Evolutionary conservation across 2,113 vertebrate species (phyloP).

Genomic region (Dissostichus mawsoni): DNA sequence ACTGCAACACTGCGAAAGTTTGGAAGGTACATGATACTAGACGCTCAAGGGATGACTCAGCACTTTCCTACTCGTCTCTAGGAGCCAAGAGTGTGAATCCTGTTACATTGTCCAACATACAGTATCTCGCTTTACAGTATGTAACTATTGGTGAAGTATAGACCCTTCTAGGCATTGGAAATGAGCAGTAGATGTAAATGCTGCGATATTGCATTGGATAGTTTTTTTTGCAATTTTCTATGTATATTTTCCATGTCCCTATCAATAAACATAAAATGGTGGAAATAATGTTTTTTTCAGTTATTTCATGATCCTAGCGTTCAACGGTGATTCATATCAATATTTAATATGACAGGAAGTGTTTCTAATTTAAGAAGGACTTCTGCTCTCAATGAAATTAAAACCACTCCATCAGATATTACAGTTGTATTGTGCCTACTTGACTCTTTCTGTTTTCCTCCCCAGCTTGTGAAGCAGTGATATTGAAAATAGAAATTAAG

Average conservation of each 20-base stretch:
- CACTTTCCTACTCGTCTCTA: constrained; percentile 70
- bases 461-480: constrained; percentile 3
- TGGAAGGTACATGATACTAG: constrained; percentile 64
- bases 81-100: constrained; percentile 52
- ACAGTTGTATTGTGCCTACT: constrained; percentile 35
- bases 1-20: constrained; percentile 80
- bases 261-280: no score
- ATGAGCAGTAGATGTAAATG: no score
- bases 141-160: neutral
- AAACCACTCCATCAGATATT: constrained; percentile 1
- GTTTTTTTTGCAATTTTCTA: no score
- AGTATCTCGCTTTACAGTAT: constrained; percentile 3
- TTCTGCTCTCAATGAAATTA: constrained; percentile 34
- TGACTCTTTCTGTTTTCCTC: constrained; percentile 7
- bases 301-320: constrained; percentile 2
- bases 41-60: constrained; percentile 76
- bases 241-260: no score
- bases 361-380: constrained; percentile 15
- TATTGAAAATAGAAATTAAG: neutral
- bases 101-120: constrained; percentile 31
- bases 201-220: no score
- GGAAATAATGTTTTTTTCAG: neutral
- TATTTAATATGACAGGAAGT: neutral
- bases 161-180: no score
- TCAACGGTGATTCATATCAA: constrained; percentile 4